Percentiles rank a stretch among this genome's conserved stretches.
phyloP scores from a whole-genome alignment of 2,888 invertebrate species.

The Bombylius discolor region DNA sequence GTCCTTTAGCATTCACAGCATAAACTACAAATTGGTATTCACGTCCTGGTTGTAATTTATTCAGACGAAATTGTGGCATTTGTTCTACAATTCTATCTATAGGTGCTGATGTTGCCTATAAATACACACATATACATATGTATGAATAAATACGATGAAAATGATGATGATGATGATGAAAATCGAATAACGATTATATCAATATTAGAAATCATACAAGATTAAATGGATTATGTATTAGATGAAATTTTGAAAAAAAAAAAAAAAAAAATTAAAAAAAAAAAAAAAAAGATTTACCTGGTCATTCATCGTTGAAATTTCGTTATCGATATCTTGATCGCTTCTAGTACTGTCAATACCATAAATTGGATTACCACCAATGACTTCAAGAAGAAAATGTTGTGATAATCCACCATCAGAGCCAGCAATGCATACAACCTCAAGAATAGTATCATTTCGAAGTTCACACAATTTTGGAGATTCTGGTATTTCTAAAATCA shows the following conservation, averaged over 20 bases:
- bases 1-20: constrained; percentile 69
- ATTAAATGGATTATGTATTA: no score
- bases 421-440: constrained; percentile 62
- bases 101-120: constrained; percentile 43
- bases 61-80: constrained; percentile 56
- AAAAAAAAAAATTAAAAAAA: no score
- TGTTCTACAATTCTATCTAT: constrained; percentile 51
- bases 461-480: constrained; percentile 62
- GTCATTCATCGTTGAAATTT: constrained; percentile 51
- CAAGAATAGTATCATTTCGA: constrained; percentile 50
- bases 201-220: no score
- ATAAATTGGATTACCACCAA: constrained; percentile 42
- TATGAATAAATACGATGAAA: no score
- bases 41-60: constrained; percentile 60
- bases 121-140: no score
- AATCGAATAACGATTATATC: no score
- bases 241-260: no score
- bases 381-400: constrained; percentile 68
- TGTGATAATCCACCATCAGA: constrained; percentile 71
- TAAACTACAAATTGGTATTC: constrained; percentile 69
- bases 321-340: constrained; percentile 38
- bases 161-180: no score
- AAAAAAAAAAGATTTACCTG: constrained; percentile 38
- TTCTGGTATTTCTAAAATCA: constrained; percentile 55
- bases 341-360: constrained; percentile 39